These are phyloP conservation scores for Grammomys dolichurus DNA, from an alignment of 2,113 vertebrate species.

Conservation along the genomic window DNA sequence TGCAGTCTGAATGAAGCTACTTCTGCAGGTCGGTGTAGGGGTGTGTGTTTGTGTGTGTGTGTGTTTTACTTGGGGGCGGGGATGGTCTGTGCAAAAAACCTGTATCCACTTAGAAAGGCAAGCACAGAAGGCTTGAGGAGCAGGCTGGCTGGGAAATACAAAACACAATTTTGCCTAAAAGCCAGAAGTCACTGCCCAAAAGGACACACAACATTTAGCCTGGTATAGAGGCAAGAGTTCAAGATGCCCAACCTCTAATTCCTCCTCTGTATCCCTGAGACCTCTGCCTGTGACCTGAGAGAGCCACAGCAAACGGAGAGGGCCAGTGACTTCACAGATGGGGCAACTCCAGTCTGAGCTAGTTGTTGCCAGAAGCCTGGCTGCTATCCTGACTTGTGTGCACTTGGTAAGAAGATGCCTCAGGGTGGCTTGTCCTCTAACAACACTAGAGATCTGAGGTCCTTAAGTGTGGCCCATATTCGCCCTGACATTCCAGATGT, in stretches of 20 bases:
- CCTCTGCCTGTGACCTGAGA: not conserved
- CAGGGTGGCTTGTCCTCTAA: not conserved
- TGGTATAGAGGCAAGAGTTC: not conserved
- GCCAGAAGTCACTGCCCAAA: not conserved
- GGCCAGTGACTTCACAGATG: not conserved
- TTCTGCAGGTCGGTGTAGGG: fast-evolving
- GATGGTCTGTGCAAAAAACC: fast-evolving
- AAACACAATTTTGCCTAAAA: not conserved
- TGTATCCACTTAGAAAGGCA: not conserved
- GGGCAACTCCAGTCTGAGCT: not conserved
- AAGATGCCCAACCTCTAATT: not conserved
- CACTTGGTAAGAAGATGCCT: not conserved
- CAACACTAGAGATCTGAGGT: not conserved
- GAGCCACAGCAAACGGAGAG: not conserved
- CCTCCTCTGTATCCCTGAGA: not conserved
- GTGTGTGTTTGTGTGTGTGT: not conserved
- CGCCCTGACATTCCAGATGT: not conserved
- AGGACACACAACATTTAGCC: not conserved
- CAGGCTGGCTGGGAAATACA: not conserved
- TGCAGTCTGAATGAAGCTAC: not conserved
- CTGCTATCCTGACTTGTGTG: not conserved
- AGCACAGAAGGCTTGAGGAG: not conserved
- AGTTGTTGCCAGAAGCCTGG: not conserved
- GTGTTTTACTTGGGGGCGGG: not conserved
- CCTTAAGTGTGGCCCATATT: too few relatives aligned